Evolutionary conservation across 2,888 invertebrate genomes (phyloP).

Genomic region (Metellina segmentata): DNA sequence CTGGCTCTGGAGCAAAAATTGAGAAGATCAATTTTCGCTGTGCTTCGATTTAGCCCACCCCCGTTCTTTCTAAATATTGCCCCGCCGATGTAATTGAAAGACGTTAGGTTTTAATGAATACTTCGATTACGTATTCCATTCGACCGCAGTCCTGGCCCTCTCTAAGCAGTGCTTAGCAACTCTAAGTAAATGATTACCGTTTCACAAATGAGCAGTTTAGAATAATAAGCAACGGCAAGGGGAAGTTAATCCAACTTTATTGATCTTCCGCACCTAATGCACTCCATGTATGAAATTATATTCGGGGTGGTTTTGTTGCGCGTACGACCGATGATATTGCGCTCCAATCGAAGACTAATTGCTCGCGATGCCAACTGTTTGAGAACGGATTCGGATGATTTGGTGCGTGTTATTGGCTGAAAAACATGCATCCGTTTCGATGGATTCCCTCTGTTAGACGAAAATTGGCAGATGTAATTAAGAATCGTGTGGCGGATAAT

Average conservation of each 20-base stretch:
- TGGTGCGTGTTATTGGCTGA: no score
- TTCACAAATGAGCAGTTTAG: constrained; percentile 76
- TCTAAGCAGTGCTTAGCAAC: constrained; percentile 72
- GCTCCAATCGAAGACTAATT: not conserved
- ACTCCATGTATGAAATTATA: constrained; percentile 47
- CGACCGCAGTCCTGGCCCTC: constrained; percentile 46
- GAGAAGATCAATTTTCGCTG: constrained; percentile 74
- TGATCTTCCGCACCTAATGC: constrained; percentile 50
- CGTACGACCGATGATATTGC: not conserved
- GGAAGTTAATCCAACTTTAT: constrained; percentile 74
- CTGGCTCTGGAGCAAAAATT: constrained; percentile 74
- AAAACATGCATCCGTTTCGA: no score
- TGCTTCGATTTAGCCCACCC: constrained; percentile 66
- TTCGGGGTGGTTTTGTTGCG: constrained; percentile 14
- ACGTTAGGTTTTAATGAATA: constrained; percentile 76
- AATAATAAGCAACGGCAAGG: constrained; percentile 72
- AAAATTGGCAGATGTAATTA: no score
- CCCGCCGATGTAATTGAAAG: constrained; percentile 75
- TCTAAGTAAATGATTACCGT: constrained; percentile 76
- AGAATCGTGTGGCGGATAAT: no score
- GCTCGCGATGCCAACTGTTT: constrained; percentile 5
- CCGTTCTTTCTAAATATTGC: constrained; percentile 69
- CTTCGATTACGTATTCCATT: constrained; percentile 75
- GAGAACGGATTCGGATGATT: not conserved
- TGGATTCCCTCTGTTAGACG: no score